Base-by-base conservation (phyloP, 37 sponge, comb jelly and placozoan genomes). In the Spongilla lacustris region DNA sequence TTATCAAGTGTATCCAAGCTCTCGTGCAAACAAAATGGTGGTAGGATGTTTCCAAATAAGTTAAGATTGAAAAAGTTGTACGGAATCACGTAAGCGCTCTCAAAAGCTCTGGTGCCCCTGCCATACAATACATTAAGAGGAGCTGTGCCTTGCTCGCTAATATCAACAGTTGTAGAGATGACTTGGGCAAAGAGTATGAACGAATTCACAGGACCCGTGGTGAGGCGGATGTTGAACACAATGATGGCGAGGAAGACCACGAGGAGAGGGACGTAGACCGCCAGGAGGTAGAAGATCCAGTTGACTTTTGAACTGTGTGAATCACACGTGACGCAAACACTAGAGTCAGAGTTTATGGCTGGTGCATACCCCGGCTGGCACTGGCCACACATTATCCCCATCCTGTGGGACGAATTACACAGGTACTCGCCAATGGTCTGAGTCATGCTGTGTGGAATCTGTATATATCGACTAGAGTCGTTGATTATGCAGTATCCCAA, bases 151-250 rank as follows among this genome's bases (percentile, higher is more conserved):
- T 86, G 72, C 2, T 78, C 79, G 68, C 41, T 78, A 4, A 86
- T 27, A 14, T 68, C 32, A 29, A 86, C 70, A 14, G 77, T 76
- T 9, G 67, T 74, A 9, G 35, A 36, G 8, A 83, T 67, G 58
- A 58, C 58, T 28, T 91, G 92, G 8, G 67, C 46, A 35, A 80
- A 91, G 25, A 91, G 50, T 24, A 91, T 86, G 80, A 91, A 91
- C 0, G 92, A 79, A 73, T 87, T 87, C 2, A 83, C 78, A 17
- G 92, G 88, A 38, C 88, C 92, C 29, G 66, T 84, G 67, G 87
- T 77, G 50, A 91, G 83, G 10, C 78, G 76, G 58, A 91, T 77
- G 75, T 91, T 76, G 50, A 91, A 91, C 4, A 87, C 8, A 13
- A 91, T 86, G 77, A 91, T 78, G 29, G 71, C 33, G 11, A 75